Evolutionary conservation across 1,140 invertebrate species (phyloP).

Genomic region (Temnothorax longispinosus): DNA sequence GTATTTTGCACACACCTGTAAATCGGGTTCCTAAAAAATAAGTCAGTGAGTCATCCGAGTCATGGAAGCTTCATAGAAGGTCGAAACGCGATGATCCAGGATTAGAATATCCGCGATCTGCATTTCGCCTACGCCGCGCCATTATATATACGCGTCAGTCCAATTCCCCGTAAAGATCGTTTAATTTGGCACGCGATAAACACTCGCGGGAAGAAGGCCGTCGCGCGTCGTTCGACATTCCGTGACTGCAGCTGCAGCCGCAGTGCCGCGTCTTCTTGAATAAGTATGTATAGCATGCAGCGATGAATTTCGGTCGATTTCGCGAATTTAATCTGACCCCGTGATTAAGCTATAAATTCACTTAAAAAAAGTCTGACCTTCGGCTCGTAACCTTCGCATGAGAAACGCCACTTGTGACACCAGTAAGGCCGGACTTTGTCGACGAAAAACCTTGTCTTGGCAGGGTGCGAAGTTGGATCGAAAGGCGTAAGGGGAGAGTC

Average conservation of each 20-base stretch:
- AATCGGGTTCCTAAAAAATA: not conserved
- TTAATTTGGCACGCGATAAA: slow-evolving; percentile 53
- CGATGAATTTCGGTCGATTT: not conserved
- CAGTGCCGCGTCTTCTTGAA: slow-evolving; percentile 20
- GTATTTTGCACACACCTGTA: not conserved
- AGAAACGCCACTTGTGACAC: slow-evolving; percentile 52
- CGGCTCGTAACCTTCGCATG: slow-evolving; percentile 13
- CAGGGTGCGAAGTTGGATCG: not conserved
- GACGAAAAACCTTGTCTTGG: slow-evolving; percentile 47
- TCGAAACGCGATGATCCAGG: not conserved
- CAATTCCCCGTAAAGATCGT: slow-evolving; percentile 28
- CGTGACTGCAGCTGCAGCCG: slow-evolving; percentile 31
- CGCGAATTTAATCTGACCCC: not conserved
- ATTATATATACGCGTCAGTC: slow-evolving; percentile 18
- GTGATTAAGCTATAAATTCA: not conserved
- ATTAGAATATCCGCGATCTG: slow-evolving; percentile 29
- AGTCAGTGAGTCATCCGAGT: not conserved
- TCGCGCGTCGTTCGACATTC: not conserved
- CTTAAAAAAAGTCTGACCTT: not conserved
- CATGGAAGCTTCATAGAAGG: not conserved
- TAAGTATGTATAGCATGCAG: not conserved
- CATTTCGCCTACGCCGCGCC: not conserved
- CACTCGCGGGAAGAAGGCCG: slow-evolving; percentile 2
- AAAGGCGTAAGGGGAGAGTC: slow-evolving; percentile 38
- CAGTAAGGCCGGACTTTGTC: slow-evolving; percentile 55